Evolutionary conservation across 2,113 vertebrate genomes (phyloP), one percentile per base, ranked within the genome.

Genomic region (Trematocara nigrifrons): DNA sequence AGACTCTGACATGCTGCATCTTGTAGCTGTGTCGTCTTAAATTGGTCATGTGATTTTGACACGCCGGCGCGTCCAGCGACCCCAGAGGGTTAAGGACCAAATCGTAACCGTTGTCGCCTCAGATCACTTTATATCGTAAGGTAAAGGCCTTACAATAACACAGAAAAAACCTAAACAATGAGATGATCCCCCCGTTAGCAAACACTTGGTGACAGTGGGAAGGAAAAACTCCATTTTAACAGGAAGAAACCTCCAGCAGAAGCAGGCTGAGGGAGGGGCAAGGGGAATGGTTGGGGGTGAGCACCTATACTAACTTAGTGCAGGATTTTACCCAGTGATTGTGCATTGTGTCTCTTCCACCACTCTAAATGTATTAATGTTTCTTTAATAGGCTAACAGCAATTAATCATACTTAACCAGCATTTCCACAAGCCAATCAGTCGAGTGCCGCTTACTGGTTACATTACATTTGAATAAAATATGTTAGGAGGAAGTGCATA

Each of bases 381-480:
- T 22, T 22, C 35, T 42, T 42, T 69, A 22, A 69, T 42, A 42
- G 64, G n/a, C 64, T 69, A 69, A 22, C 64, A 69, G 38, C 11
- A 42, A 69, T 40, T 40, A 40, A 66, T 40, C 10, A 20, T 38
- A 33, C 31, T 64, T 64, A 12, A 64, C 59, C 33, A 64, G 59
- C 59, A 64, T 38, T 64, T 64, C 33, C 33, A 38, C 59, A 64
- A 66, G 6, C 0, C 0, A 66, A 13, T 69, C 61, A 40, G n/a
- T 13, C 6, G 1, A 22, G 35, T 69, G n/a, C 35, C 1, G 2
- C 0, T 69, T 69, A 69, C 35, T 22, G 61, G 0, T 69, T 22
- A 40, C 35, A 40, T 38, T 64, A 12, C 0, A 66, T 38, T 40
- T 38, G 6, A 66, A 66, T 3, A 40, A 66, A 3, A 66, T 66